Base-by-base conservation (phyloP, 2,113 vertebrate species). In the Edolisoma coerulescens region DNA sequence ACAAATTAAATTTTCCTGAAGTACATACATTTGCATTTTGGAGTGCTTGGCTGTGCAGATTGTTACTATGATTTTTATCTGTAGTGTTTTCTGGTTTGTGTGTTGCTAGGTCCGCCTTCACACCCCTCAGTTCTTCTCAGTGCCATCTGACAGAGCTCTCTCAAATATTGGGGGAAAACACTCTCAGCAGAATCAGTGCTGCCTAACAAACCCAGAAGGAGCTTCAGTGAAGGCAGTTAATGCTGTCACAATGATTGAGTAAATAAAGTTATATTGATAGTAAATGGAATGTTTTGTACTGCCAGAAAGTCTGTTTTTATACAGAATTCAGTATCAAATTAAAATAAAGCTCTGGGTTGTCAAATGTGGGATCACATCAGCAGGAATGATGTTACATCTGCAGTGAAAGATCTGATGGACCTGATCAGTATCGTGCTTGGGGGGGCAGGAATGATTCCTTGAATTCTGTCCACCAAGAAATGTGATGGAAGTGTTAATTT, bases 1-100 rank as follows among this genome's bases (percentile, higher is more conserved):
- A 53, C 44, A 90, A 93, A 87, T 65, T 44, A 81, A 44, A 18
- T 90, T 94, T 90, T 93, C 64, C 71, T 87, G 71, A 68, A 93
- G 56, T 75, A 50, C 75, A 11, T 79, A 19, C 3, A 68, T 90
- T 84, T 95, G 50, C 52, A 63, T 85, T 94, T 89, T 75, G 35
- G 41, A 92, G 60, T 67, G 22, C 27, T 92, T 91, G 47, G 22
- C 68, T 65, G 6, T 86, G 71, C 68, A 86, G 76, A 53, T 89
- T 86, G 65, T 78, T 92, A 63, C 33, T 77, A 6, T 64, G 33
- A 35, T 65, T 80, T 79, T 47, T 71, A 20, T 90, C 42, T 35
- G 61, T 89, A 37, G 14, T 83, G 19, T 84, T 93, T 76, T 83
- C 22, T 87, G 2, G 45, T 73, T 84, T 87, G n/a, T 79, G 7